Evolutionary conservation across 2,113 vertebrate genomes (phyloP), one percentile per base, ranked within the genome.

Genomic region (Ptilorrhoa leucosticta): DNA sequence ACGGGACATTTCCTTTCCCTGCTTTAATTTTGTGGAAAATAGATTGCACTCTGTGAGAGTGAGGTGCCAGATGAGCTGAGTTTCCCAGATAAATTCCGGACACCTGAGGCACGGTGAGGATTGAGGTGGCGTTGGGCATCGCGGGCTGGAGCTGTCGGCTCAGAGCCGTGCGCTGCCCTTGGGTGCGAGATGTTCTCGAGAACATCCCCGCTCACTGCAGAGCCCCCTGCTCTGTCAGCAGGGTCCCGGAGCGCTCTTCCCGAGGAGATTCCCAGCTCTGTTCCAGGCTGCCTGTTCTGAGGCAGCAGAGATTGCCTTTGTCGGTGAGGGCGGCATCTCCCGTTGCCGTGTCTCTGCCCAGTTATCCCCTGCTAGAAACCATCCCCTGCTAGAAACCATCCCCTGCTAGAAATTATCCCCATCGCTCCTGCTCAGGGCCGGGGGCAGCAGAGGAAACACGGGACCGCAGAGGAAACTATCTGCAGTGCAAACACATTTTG

Each of bases 401-500:
- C 87, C 66, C 61, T 69, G 50, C 75, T 57, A 73, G 86, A 87
- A 95, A 17, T n/a, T n/a, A n/a, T n/a, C n/a, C n/a, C 73, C 48
- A 80, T 95, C 80, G n/a, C n/a, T n/a, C n/a, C 33, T 37, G 39
- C 95, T 56, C 53, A 21, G 35, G 78, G 54, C 56, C 10, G 12
- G 15, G 42, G 48, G 19, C 93, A 79, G 92, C 80, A 89, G 57
- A 53, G 95, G 60, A 16, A 56, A 65, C 91, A 83, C 45, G 51
- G 64, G 78, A 80, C 39, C 10, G 39, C 50, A 94, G 71, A 76
- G 70, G 71, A 72, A 77, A 80, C 13, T 44, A 16, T 83, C 33
- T 63, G 85, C 77, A 93, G 69, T 89, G 79, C 93, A 89, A 92
- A 94, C 58, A 78, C 90, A 90, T 92, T 89, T 76, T 48, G 83